Evolutionary conservation across 2,888 invertebrate genomes (phyloP).

Genomic region (Drosophila fulvimacula): DNA sequence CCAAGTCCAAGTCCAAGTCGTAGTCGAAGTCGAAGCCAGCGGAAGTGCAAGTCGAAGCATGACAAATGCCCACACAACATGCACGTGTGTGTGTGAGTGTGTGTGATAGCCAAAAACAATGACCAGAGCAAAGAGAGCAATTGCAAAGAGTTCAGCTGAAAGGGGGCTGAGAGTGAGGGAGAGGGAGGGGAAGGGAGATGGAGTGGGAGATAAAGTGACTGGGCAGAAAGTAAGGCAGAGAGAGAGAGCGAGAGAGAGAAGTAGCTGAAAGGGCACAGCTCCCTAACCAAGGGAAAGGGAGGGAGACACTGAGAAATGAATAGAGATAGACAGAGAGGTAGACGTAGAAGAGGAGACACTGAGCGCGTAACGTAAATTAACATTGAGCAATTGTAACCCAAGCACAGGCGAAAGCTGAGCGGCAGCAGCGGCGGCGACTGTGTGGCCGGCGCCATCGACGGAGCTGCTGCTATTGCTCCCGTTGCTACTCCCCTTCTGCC

Average conservation of each 20-base stretch:
- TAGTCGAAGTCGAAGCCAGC: constrained; percentile 2
- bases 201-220: background rate
- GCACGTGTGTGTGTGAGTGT: background rate
- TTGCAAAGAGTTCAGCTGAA: constrained; percentile 1
- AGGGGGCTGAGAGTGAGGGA: background rate
- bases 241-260: background rate
- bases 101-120: constrained; percentile 10
- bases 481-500: background rate
- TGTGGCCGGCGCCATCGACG: background rate
- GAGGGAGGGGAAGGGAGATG: background rate
- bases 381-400: constrained; percentile 1
- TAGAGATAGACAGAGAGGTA: background rate
- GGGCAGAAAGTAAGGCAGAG: background rate
- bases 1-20: background rate
- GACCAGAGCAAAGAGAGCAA: constrained; percentile 4
- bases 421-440: background rate
- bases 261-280: background rate
- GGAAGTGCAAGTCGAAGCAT: constrained; percentile 46
- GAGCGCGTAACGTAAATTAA: background rate
- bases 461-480: background rate
- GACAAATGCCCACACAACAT: constrained; percentile 27
- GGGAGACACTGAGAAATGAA: too few species aligned
- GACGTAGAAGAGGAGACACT: background rate
- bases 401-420: background rate
- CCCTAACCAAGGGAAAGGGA: too few species aligned